Conservation (phyloP, 2,888 invertebrate genomes). For the Invenusta paracnida region DNA sequence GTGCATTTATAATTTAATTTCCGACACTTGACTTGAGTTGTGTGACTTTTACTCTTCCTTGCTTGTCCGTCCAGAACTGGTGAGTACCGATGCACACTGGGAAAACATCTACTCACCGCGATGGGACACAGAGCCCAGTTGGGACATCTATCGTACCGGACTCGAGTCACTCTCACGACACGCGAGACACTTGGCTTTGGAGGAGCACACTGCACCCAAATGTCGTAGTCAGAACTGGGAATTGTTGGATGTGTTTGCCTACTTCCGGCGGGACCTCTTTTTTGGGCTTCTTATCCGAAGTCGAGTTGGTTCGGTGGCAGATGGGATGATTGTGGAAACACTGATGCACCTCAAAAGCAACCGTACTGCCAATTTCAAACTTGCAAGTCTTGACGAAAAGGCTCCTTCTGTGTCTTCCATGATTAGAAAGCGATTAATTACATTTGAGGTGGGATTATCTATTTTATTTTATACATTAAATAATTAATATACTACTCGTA, state of each 20-base stretch:
- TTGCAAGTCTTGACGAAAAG: neutral
- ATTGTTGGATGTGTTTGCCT: neutral
- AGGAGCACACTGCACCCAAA: neutral
- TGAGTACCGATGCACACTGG: neutral
- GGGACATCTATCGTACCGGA: neutral
- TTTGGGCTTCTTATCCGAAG: neutral
- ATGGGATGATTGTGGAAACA: neutral
- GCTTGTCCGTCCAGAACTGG: neutral
- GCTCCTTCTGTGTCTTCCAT: neutral
- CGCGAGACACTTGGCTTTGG: neutral
- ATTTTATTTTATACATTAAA: no score
- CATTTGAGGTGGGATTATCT: slow-evolving; percentile 3
- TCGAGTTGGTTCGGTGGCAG: neutral
- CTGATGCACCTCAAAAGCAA: neutral
- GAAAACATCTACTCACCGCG: neutral
- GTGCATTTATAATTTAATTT: neutral
- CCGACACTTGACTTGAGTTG: no score
- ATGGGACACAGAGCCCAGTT: neutral
- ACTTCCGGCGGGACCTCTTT: neutral
- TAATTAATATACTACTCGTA: no score
- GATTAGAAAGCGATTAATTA: neutral
- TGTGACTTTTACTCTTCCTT: no score
- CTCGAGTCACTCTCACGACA: neutral
- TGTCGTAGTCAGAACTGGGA: neutral
- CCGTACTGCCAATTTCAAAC: neutral